phyloP scores from a whole-genome alignment of 1,140 invertebrate species.

The Triops cancriformis region DNA sequence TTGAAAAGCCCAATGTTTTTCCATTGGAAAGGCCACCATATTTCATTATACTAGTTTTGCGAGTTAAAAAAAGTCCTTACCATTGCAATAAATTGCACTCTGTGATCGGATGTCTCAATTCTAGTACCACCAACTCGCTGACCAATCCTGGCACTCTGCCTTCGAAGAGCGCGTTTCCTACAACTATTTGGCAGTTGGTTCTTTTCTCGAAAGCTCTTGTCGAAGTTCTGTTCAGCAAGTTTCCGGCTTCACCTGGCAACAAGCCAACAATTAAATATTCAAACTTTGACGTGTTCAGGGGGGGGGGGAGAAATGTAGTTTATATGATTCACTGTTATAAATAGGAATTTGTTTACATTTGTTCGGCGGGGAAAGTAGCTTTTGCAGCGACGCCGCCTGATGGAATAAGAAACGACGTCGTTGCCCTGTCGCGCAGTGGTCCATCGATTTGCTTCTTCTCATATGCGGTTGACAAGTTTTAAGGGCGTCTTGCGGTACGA shows the following conservation, averaged over 20 bases:
- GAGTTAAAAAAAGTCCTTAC: background rate
- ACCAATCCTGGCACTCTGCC: background rate
- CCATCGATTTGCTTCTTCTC: conserved; percentile 5
- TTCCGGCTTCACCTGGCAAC: too few species aligned
- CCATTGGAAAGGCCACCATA: too few species aligned
- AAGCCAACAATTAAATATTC: too few species aligned
- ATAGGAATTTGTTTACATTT: background rate
- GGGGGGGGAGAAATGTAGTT: background rate
- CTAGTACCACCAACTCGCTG: background rate
- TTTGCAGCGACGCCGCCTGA: background rate
- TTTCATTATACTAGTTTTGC: background rate
- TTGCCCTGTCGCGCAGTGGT: background rate
- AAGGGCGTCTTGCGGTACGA: background rate
- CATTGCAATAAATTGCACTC: background rate
- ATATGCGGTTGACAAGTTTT: background rate
- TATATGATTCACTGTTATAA: background rate
- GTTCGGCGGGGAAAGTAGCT: background rate
- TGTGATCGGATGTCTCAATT: background rate
- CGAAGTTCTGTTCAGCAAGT: too few species aligned
- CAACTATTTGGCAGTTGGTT: background rate
- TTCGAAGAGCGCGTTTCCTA: background rate
- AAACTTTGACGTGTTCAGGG: background rate
- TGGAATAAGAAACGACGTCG: background rate
- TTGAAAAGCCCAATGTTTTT: too few species aligned
- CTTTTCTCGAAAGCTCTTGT: background rate